Conservation (phyloP, 2,888 invertebrate species). For the Oscheius sp. region DNA sequence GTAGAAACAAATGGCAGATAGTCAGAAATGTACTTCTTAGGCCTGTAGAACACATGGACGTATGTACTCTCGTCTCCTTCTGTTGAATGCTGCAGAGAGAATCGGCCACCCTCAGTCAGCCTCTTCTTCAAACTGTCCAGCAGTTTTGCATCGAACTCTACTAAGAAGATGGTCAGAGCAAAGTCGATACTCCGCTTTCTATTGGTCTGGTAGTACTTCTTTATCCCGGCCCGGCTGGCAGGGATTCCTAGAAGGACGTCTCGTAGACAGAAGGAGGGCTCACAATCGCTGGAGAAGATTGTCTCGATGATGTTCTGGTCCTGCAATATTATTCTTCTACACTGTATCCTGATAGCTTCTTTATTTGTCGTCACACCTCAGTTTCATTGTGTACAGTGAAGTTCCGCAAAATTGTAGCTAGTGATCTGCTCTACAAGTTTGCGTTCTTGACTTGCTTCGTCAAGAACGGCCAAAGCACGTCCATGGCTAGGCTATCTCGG, state of each 20-base stretch:
- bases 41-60: constrained; percentile 68
- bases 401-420: too few relatives aligned
- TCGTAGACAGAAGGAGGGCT: constrained; percentile 61
- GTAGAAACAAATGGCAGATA: constrained; percentile 63
- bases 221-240: constrained; percentile 61
- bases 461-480: too few relatives aligned
- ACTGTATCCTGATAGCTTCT: background rate
- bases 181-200: constrained; percentile 65
- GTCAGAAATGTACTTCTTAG: constrained; percentile 65
- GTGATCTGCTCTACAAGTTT: too few relatives aligned
- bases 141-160: constrained; percentile 45
- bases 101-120: constrained; percentile 7
- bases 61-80: constrained; percentile 62
- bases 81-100: constrained; percentile 42
- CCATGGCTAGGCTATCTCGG: too few relatives aligned
- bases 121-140: constrained; percentile 11
- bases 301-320: constrained; percentile 59
- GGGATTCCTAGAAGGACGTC: constrained; percentile 67
- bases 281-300: constrained; percentile 64
- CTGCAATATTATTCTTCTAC: constrained; percentile 21
- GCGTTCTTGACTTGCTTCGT: too few relatives aligned
- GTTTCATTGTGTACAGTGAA: too few relatives aligned
- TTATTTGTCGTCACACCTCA: too few relatives aligned
- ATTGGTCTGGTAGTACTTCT: constrained; percentile 66
- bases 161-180: constrained; percentile 58